Conservation (phyloP, 1,140 invertebrate species). For the Elymnias hypermnestra region DNA sequence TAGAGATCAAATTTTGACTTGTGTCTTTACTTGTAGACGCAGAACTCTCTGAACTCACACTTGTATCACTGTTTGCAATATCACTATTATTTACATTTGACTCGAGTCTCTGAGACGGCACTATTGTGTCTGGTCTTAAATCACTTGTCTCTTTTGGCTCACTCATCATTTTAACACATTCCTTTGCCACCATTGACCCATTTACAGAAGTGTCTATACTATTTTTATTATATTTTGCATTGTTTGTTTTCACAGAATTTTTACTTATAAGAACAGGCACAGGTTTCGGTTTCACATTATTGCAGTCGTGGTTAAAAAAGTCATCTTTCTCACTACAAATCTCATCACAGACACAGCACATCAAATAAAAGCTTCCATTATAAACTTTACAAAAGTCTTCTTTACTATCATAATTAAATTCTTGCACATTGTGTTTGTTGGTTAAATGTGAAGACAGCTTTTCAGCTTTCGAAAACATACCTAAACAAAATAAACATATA, state of each 20-base stretch:
- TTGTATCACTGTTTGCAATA: conserved; percentile 43
- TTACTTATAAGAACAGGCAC: conserved; percentile 66
- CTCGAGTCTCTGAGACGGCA: conserved; percentile 31
- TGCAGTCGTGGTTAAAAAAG: conserved; percentile 84
- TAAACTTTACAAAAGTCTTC: conserved; percentile 81
- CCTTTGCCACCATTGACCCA: conserved; percentile 37
- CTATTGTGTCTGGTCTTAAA: conserved; percentile 39
- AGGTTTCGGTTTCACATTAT: conserved; percentile 65
- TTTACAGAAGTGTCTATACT: conserved; percentile 39
- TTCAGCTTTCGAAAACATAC: conserved; percentile 86
- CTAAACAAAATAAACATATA: conserved; percentile 87
- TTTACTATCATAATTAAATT: conserved; percentile 78
- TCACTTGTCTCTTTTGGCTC: conserved; percentile 47
- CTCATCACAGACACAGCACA: conserved; percentile 87
- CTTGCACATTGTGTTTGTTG: conserved; percentile 84
- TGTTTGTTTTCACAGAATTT: conserved; percentile 51
- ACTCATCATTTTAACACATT: conserved; percentile 28
- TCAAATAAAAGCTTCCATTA: conserved; percentile 82
- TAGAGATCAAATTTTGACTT: conserved; percentile 40
- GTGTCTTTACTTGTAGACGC: conserved; percentile 40
- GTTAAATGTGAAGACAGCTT: conserved; percentile 84
- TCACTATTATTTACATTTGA: conserved; percentile 34
- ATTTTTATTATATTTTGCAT: conserved; percentile 43
- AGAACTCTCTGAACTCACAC: conserved; percentile 49
- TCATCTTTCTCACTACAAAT: conserved; percentile 83